Evolutionary conservation across 1,140 invertebrate species (phyloP).

Genomic region (Cotesia vestalis): DNA sequence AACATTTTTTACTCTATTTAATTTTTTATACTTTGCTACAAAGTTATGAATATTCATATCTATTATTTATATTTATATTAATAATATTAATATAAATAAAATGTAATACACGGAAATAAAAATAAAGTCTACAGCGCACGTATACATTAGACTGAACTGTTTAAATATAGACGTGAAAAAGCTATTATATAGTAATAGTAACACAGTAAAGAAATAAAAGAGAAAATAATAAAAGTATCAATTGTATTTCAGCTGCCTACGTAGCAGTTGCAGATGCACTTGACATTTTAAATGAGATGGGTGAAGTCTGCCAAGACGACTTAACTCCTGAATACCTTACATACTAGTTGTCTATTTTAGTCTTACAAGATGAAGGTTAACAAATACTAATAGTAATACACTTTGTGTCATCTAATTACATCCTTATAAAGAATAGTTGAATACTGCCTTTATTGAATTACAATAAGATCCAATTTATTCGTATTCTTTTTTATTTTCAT

Average conservation of each 20-base stretch:
- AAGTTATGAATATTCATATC: too few relatives aligned
- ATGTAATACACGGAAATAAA: too few relatives aligned
- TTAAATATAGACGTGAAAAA: conserved; percentile 4
- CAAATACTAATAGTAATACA: background rate
- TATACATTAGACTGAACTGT: background rate
- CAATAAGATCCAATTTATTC: too few relatives aligned
- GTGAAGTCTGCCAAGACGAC: conserved; percentile 29
- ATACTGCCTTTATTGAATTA: background rate
- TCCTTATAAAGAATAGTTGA: background rate
- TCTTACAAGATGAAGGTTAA: conserved; percentile 2
- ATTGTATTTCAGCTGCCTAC: conserved; percentile 33
- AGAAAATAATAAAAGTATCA: conserved; percentile 34
- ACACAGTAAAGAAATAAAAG: conserved; percentile 1
- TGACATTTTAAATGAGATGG: conserved; percentile 42
- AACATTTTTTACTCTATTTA: too few relatives aligned
- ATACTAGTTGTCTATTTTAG: background rate
- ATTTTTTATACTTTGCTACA: too few relatives aligned
- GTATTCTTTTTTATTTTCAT: too few relatives aligned
- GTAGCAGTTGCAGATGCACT: conserved; percentile 41
- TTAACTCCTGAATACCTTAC: background rate
- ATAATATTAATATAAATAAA: too few relatives aligned
- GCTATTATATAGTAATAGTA: background rate
- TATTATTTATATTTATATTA: too few relatives aligned
- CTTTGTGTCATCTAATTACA: conserved; percentile 4
- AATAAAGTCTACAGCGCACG: background rate